A percentile compares a stretch with the other conserved stretches of the same genome.
phyloP scores from a whole-genome alignment of 2,888 invertebrate genomes.

The Geotrupes spiniger region DNA sequence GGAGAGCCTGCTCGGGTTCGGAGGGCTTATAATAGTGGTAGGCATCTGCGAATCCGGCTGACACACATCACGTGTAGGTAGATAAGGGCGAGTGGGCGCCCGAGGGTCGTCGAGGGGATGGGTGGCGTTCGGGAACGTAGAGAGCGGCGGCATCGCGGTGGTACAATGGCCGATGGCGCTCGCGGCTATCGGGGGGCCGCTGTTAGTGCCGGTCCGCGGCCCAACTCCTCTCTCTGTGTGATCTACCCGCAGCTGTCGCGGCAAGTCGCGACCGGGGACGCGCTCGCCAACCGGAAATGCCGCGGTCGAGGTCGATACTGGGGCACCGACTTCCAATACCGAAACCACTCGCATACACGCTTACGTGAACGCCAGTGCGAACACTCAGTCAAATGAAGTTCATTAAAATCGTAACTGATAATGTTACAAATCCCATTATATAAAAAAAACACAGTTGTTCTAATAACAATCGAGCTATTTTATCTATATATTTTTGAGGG shows the following conservation, averaged over 20 bases:
- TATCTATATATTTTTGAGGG: too few relatives aligned
- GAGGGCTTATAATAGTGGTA: conserved; percentile 24
- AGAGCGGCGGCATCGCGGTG: conserved; percentile 29
- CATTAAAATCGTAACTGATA: too few relatives aligned
- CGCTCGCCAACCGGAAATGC: conserved; percentile 31
- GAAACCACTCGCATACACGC: not conserved
- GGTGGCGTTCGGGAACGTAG: conserved; percentile 14
- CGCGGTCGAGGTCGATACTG: conserved; percentile 23
- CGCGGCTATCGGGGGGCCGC: conserved; percentile 52
- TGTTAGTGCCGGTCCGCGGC: conserved; percentile 54
- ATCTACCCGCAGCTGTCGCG: conserved; percentile 37
- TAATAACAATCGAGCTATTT: too few relatives aligned
- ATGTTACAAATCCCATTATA: too few relatives aligned
- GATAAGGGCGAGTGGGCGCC: conserved; percentile 32
- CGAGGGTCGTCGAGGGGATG: conserved; percentile 18
- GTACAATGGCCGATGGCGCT: conserved; percentile 51
- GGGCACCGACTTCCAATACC: conserved; percentile 7
- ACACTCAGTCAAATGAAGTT: too few relatives aligned
- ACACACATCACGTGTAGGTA: conserved; percentile 32
- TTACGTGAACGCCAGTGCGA: too few relatives aligned
- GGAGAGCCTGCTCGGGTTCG: not conserved
- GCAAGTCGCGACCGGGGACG: conserved; percentile 31
- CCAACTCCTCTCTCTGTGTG: conserved; percentile 30
- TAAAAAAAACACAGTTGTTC: too few relatives aligned
- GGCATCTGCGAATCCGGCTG: conserved; percentile 26